These are phyloP conservation scores for Apostichopus japonicus DNA, from an alignment of 35 echinoderm and acorn worm species.

Conservation along the genomic window DNA sequence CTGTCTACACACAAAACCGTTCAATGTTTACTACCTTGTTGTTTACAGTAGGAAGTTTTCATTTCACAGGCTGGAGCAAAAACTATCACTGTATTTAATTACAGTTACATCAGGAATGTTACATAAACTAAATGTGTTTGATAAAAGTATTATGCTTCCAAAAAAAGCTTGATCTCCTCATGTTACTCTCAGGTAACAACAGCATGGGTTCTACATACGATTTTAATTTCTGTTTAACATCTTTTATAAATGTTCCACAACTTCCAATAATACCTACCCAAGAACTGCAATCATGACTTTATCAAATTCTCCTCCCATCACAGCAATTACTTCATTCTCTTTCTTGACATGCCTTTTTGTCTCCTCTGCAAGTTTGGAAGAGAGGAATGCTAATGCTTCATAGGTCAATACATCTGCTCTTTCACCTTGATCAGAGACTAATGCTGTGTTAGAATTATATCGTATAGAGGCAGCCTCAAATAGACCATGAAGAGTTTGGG, in stretches of 20 bases:
- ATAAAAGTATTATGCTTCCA: background rate
- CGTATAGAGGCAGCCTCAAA: slow-evolving; percentile 4
- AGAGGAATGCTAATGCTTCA: background rate
- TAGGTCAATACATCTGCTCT: slow-evolving; percentile 20
- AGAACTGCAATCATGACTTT: slow-evolving; percentile 46
- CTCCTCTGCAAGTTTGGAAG: slow-evolving; percentile 21
- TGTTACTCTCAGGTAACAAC: background rate
- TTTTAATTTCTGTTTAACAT: background rate
- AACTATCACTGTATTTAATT: too few species aligned
- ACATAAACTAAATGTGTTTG: background rate
- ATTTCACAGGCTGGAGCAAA: too few species aligned
- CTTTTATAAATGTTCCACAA: background rate
- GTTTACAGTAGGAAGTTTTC: too few species aligned
- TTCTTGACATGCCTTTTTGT: background rate
- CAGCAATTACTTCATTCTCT: slow-evolving; percentile 41
- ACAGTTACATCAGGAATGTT: too few species aligned
- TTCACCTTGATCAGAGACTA: slow-evolving; percentile 65
- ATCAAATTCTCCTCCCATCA: slow-evolving; percentile 21
- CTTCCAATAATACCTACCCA: slow-evolving; percentile 41
- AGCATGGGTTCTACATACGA: background rate
- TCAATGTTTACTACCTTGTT: too few species aligned
- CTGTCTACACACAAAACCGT: too few species aligned
- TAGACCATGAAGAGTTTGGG: slow-evolving; percentile 46
- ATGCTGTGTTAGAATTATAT: slow-evolving; percentile 39
- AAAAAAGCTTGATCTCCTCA: too few species aligned